phyloP scores from a whole-genome alignment of 2,113 vertebrate genomes.

The Chroicocephalus ridibundus region DNA sequence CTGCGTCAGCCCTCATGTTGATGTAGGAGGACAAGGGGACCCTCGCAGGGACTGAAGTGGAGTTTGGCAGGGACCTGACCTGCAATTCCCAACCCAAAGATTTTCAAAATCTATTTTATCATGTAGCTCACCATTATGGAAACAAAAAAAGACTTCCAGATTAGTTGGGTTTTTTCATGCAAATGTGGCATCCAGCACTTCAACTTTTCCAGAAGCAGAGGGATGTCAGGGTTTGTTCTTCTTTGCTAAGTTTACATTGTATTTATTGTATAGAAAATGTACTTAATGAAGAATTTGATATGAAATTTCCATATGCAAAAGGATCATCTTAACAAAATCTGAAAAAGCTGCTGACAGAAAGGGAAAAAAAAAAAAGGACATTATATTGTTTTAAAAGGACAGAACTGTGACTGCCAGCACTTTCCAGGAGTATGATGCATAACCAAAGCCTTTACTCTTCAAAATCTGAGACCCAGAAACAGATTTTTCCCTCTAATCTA shows the following conservation, averaged over 20 bases:
- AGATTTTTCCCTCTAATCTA: neutral
- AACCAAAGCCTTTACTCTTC: neutral
- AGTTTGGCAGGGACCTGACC: neutral
- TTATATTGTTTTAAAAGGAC: neutral
- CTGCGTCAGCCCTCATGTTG: neutral
- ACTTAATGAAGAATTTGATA: neutral
- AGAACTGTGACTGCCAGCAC: neutral
- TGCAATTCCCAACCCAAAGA: neutral
- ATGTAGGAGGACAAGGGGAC: neutral
- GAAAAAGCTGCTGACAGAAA: neutral
- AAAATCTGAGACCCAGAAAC: neutral
- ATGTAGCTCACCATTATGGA: neutral
- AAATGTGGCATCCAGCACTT: neutral
- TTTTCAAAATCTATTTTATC: neutral
- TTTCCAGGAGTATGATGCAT: neutral
- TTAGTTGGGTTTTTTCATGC: neutral
- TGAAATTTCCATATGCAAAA: neutral
- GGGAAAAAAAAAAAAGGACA: neutral
- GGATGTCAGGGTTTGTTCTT: neutral
- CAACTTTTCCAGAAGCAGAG: neutral
- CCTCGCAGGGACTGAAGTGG: rapidly evolving
- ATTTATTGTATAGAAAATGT: neutral
- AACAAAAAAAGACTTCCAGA: neutral
- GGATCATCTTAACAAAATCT: neutral
- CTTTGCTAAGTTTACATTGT: neutral